Conservation (phyloP, 2,888 invertebrate species). For the Latrodectus elegans region DNA sequence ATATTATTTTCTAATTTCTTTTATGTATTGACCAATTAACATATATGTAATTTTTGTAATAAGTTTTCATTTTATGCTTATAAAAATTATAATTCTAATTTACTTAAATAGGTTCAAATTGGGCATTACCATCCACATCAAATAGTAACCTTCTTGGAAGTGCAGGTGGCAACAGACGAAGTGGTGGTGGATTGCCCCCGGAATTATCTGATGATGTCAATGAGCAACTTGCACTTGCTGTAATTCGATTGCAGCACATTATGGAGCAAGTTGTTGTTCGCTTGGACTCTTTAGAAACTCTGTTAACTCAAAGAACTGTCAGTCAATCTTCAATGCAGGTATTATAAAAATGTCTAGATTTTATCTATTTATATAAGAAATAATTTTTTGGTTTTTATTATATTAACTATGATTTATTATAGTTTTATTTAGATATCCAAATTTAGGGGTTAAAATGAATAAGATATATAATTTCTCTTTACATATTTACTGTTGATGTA, state of each 20-base stretch:
- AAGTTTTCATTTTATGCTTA: neutral
- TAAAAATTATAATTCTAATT: constrained; percentile 1
- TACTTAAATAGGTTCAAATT: constrained; percentile 33
- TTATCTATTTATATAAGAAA: too few relatives aligned
- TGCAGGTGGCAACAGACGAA: constrained; percentile 44
- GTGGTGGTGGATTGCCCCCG: constrained; percentile 17
- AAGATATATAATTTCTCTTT: too few relatives aligned
- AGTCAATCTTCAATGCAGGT: too few relatives aligned
- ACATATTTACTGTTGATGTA: too few relatives aligned
- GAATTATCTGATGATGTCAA: constrained; percentile 58
- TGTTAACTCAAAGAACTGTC: constrained; percentile 27
- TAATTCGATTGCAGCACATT: constrained; percentile 70
- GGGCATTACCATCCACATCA: constrained; percentile 6
- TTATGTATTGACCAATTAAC: too few relatives aligned
- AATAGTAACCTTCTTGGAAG: constrained; percentile 26
- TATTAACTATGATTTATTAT: too few relatives aligned
- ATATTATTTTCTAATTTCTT: too few relatives aligned
- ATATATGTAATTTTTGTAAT: too few relatives aligned
- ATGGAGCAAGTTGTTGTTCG: constrained; percentile 70
- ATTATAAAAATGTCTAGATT: too few relatives aligned
- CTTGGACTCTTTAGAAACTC: constrained; percentile 68
- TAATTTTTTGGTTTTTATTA: too few relatives aligned
- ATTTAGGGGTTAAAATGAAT: too few relatives aligned
- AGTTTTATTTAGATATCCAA: too few relatives aligned
- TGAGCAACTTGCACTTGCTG: constrained; percentile 71